Conservation (phyloP, 2,888 invertebrate species). For the Phyllotreta striolata region DNA sequence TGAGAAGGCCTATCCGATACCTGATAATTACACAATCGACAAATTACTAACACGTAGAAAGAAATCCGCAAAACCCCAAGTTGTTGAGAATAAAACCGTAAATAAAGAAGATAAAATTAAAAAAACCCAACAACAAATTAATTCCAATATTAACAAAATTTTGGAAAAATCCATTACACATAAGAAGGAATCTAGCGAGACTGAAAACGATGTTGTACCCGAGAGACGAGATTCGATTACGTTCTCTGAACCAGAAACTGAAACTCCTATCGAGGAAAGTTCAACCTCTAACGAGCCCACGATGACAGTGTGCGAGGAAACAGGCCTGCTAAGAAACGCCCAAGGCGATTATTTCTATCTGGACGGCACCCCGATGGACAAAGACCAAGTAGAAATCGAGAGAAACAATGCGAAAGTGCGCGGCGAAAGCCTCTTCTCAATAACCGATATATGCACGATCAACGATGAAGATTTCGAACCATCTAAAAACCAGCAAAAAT, state of each 20-base stretch:
- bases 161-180: no score
- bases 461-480: slow-evolving; percentile 5
- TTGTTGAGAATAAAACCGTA: neutral
- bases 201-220: no score
- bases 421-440: slow-evolving; percentile 23
- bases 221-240: no score
- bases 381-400: slow-evolving; percentile 26
- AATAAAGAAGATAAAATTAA: neutral
- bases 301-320: slow-evolving; percentile 25
- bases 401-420: slow-evolving; percentile 17
- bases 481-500: no score
- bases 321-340: slow-evolving; percentile 29
- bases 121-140: neutral
- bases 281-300: neutral
- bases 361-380: slow-evolving; percentile 18
- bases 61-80: neutral
- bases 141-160: no score
- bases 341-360: slow-evolving; percentile 23
- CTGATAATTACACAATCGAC: neutral
- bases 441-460: slow-evolving; percentile 26
- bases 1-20: no score
- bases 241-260: no score
- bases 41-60: neutral
- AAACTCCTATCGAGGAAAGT: no score
- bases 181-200: no score